These are phyloP conservation scores for Acholoe squamosa DNA, from an alignment of 2,888 invertebrate genomes.

Conservation along the genomic window DNA sequence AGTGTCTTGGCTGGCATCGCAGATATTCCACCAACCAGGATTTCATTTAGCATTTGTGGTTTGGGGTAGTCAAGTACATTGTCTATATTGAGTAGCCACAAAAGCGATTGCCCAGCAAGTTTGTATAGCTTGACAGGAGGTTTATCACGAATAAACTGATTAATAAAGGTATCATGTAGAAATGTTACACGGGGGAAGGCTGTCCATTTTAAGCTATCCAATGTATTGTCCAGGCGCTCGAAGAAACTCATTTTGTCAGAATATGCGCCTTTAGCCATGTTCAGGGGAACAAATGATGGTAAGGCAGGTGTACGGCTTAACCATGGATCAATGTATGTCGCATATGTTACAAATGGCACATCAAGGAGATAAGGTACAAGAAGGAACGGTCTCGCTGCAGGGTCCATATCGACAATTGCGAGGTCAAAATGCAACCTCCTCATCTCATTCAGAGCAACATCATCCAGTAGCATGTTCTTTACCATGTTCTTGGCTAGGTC, in stretches of 20 bases:
- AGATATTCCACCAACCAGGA: not conserved
- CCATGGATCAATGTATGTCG: not conserved
- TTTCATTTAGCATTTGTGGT: slow-evolving; percentile 15
- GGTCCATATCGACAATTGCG: not conserved
- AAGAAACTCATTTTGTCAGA: not conserved
- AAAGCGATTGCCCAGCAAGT: not conserved
- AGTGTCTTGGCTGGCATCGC: not conserved
- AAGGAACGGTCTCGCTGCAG: not conserved
- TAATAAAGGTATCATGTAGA: not conserved
- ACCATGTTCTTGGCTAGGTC: too few species aligned
- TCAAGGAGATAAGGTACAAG: not conserved
- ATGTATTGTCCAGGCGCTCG: not conserved
- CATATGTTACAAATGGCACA: not conserved
- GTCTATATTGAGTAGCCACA: not conserved
- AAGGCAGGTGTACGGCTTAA: not conserved
- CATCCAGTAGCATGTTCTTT: too few species aligned
- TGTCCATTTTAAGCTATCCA: not conserved
- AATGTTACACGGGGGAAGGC: not conserved
- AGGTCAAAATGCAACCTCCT: not conserved
- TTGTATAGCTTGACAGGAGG: not conserved
- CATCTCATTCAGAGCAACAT: too few species aligned
- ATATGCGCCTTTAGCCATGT: not conserved
- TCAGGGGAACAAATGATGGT: not conserved
- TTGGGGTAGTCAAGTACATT: not conserved
- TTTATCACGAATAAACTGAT: not conserved